Conservation (phyloP, 2,888 invertebrate species). For the Clanis bilineata region DNA sequence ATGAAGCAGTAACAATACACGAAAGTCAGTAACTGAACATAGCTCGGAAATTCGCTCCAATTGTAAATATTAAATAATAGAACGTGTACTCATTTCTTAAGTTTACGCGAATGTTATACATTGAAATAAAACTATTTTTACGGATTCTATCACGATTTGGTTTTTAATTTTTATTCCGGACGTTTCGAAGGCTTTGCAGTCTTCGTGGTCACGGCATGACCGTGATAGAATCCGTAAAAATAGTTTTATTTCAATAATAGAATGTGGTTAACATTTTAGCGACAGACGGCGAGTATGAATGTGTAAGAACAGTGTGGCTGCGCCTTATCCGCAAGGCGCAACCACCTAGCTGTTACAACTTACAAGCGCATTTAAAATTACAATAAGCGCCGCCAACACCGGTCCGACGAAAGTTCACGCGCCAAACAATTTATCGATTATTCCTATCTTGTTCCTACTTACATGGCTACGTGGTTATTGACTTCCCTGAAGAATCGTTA, state of each 20-base stretch:
- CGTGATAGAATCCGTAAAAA: too few relatives aligned
- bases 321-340: slow-evolving; percentile 38
- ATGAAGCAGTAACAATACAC: not conserved
- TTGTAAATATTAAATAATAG: slow-evolving; percentile 9
- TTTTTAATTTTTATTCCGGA: too few relatives aligned
- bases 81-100: too few relatives aligned
- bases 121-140: too few relatives aligned
- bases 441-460: slow-evolving; percentile 50
- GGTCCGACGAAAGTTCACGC: slow-evolving; percentile 66
- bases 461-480: slow-evolving; percentile 13
- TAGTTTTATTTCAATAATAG: too few relatives aligned
- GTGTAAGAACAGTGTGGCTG: slow-evolving; percentile 3
- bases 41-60: not conserved
- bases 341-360: slow-evolving; percentile 50
- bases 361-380: slow-evolving; percentile 74
- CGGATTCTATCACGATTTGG: too few relatives aligned
- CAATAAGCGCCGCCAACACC: slow-evolving; percentile 69
- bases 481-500: slow-evolving; percentile 5
- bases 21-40: not conserved
- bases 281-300: not conserved
- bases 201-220: too few relatives aligned
- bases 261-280: slow-evolving; percentile 3
- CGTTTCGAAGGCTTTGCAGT: too few relatives aligned
- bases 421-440: slow-evolving; percentile 63
- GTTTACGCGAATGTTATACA: too few relatives aligned